Evolutionary conservation across 2,888 invertebrate genomes (phyloP).

Genomic region (Dasypolia templi): DNA sequence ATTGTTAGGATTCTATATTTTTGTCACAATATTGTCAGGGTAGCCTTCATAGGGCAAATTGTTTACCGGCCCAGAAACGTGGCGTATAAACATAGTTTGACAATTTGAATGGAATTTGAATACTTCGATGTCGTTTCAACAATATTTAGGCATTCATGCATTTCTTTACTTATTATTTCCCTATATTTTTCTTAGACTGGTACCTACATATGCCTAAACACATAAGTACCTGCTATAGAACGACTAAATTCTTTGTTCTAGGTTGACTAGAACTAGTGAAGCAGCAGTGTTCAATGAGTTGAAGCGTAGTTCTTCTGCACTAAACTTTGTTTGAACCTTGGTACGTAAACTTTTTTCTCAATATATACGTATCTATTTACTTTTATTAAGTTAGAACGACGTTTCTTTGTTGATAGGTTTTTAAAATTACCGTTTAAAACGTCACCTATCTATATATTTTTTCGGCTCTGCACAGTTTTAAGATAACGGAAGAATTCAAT

Average conservation of each 20-base stretch:
- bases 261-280: neutral
- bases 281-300: constrained; percentile 13
- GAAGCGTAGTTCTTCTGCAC: constrained; percentile 7
- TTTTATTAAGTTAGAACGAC: neutral
- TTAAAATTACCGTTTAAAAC: neutral
- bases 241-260: neutral
- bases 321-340: constrained; percentile 15
- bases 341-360: constrained; percentile 3
- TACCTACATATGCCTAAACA: neutral
- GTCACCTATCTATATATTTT: neutral
- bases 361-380: neutral
- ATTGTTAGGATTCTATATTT: neutral
- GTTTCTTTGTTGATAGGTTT: neutral
- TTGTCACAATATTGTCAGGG: neutral
- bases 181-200: neutral
- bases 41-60: constrained; percentile 40
- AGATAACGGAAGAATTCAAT: too few species aligned
- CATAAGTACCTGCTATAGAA: too few species aligned
- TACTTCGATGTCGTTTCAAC: constrained; percentile 3
- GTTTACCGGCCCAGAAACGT: constrained; percentile 31
- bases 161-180: neutral
- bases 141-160: neutral
- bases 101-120: constrained; percentile 18
- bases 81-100: constrained; percentile 35
- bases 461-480: neutral